Evolutionary conservation across 2,113 vertebrate species (phyloP), one percentile per base, ranked within the genome.

Genomic region (Tetrax tetrax): DNA sequence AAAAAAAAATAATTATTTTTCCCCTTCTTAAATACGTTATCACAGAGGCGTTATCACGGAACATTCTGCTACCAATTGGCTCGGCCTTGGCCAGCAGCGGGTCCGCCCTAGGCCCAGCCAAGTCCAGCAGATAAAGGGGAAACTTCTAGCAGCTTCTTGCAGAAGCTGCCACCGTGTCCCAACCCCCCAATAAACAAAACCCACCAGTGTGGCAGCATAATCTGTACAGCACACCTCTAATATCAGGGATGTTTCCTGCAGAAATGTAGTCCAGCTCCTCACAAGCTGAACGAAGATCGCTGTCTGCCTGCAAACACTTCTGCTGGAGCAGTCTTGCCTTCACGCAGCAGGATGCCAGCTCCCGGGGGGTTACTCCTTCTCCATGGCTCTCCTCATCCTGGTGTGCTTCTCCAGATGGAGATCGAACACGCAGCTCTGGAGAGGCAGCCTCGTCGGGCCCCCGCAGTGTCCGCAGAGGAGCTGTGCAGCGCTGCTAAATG

Each of bases 261-360:
- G 48, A 82, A 85, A 75, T 50, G 35, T 0, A 48, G 41, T 24
- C 37, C 61, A 66, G 29, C 20, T 50, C 45, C 70, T 82, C 41
- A 18, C 31, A 56, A 82, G 22, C 4, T 65, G 35, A 37, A 56
- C n/a, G 27, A 87, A 68, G 45, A 51, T 10, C 21, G 20, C 57
- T 56, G 15, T 23, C 48, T 72, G 12, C 22, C 38, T n/a, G 37
- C 13, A 45, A 45, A 71, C 51, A 38, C 23, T 72, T 79, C 51
- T 65, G 29, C 51, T 81, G 66, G 56, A 37, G 61, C 3, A 2
- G 19, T 43, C 78, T 83, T 53, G 22, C 45, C 65, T 74, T 29
- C 38, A 35, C 3, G 1, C 63, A 57, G 68, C 37, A 43, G 20
- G 1, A 5, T 19, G 38, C 28, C 0, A 0, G 20, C 50, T 50